phyloP scores from a whole-genome alignment of 2,888 invertebrate genomes.

The Pseudococcus viburni region DNA sequence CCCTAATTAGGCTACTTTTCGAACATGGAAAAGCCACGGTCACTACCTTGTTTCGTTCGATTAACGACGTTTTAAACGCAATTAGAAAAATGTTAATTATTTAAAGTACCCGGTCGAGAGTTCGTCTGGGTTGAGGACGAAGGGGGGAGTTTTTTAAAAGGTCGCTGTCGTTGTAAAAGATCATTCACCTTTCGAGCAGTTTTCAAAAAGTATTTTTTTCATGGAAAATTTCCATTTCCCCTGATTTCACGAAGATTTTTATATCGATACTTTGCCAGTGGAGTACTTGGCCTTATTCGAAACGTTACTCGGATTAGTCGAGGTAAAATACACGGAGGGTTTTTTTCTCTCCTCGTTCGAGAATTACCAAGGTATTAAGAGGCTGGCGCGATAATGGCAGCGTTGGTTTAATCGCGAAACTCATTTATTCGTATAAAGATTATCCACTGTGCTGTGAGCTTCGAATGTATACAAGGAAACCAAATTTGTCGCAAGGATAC shows the following conservation, averaged over 20 bases:
- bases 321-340: neutral
- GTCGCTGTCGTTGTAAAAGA: slow-evolving; percentile 3
- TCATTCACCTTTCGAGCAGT: slow-evolving; percentile 31
- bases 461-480: slow-evolving; percentile 31
- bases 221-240: neutral
- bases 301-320: neutral
- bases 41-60: neutral
- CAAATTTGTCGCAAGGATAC: slow-evolving; percentile 42
- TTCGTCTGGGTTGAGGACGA: neutral
- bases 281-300: neutral
- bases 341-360: neutral
- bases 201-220: slow-evolving; percentile 18
- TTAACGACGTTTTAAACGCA: neutral
- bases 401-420: slow-evolving; percentile 30
- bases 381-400: neutral
- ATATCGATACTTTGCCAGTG: neutral
- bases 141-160: neutral
- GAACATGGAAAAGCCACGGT: neutral
- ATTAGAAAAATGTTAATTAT: slow-evolving; percentile 15
- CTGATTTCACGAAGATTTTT: neutral
- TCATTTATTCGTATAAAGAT: slow-evolving; percentile 44
- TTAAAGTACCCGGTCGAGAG: neutral
- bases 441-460: neutral
- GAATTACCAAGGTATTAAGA: slow-evolving; percentile 28
- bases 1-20: slow-evolving; percentile 13